These are phyloP conservation scores for Triplophysa dalaica DNA, from an alignment of 2,113 vertebrate genomes.

Conservation along the genomic window DNA sequence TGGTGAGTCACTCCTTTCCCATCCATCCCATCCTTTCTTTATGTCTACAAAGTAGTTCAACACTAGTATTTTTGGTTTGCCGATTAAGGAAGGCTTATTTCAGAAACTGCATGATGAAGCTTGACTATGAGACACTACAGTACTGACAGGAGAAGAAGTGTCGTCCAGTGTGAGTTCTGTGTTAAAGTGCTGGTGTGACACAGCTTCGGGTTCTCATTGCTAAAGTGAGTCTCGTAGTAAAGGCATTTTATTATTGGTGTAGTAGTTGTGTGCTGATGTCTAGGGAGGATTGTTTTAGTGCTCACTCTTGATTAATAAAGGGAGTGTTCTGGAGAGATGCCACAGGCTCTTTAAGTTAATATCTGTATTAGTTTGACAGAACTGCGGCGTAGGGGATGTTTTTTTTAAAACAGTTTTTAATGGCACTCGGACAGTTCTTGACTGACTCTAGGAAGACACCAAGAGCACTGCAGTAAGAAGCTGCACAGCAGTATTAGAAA, in stretches of 20 bases:
- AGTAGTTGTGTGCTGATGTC: not conserved
- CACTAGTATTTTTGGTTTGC: no score
- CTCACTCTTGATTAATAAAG: not conserved
- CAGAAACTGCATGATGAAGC: no score
- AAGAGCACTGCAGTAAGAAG: no score
- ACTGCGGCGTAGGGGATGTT: not conserved
- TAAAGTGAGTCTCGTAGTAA: not conserved
- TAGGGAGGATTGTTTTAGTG: not conserved
- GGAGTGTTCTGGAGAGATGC: not conserved
- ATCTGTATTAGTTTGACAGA: not conserved
- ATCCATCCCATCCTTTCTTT: constrained; percentile 6
- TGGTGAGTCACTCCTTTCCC: constrained; percentile 79
- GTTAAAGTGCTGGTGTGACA: not conserved
- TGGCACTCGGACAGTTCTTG: not conserved
- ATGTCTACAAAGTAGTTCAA: not conserved
- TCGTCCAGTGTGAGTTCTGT: not conserved
- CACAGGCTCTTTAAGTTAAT: not conserved
- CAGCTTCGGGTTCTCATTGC: not conserved
- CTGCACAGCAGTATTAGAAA: no score
- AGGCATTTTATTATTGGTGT: not conserved
- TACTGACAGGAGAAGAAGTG: not conserved
- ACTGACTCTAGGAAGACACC: not conserved
- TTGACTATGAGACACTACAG: not conserved
- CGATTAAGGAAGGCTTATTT: no score
- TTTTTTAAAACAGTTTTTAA: not conserved